Conservation (phyloP, 2,113 vertebrate genomes). For the Plectropomus leopardus region DNA sequence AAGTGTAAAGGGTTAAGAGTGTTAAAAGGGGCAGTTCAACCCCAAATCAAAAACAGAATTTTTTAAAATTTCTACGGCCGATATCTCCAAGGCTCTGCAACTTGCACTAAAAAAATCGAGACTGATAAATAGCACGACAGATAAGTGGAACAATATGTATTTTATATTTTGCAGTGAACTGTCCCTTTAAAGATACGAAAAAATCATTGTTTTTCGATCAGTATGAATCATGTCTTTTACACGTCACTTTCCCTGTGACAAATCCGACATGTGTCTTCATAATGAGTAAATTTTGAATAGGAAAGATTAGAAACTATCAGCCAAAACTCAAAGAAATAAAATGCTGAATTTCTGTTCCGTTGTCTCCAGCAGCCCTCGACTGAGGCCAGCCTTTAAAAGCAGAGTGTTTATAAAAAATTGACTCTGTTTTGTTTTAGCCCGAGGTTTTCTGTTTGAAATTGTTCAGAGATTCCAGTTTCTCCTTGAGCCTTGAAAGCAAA, state of each 20-base stretch:
- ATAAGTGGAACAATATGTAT: too few species aligned
- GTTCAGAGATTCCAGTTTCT: conserved; percentile 28
- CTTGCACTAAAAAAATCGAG: too few species aligned
- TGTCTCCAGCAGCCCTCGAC: conserved; percentile 16
- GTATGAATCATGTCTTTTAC: background rate
- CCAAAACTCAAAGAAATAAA: conserved; percentile 7
- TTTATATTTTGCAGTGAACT: too few species aligned
- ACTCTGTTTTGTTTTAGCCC: conserved; percentile 50
- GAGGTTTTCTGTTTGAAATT: conserved; percentile 51
- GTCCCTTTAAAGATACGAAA: background rate
- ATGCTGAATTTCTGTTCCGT: conserved; percentile 16
- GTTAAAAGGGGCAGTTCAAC: too few species aligned
- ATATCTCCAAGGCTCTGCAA: too few species aligned
- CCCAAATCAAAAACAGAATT: too few species aligned
- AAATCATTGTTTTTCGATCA: background rate
- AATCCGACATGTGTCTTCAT: background rate
- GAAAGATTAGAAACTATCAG: background rate
- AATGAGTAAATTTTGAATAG: background rate
- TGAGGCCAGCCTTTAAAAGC: conserved; percentile 23
- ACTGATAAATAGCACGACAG: too few species aligned
- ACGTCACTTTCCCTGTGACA: background rate
- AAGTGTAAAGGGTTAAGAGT: too few species aligned
- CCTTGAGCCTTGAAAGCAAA: conserved; percentile 37
- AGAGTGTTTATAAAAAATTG: conserved; percentile 39
- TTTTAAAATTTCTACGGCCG: too few species aligned